Percentiles rank a stretch among this genome's conserved stretches.
These are phyloP conservation scores for Gisinianus flammeolus DNA, from an alignment of 2,888 invertebrate genomes.

Conservation along the genomic window DNA sequence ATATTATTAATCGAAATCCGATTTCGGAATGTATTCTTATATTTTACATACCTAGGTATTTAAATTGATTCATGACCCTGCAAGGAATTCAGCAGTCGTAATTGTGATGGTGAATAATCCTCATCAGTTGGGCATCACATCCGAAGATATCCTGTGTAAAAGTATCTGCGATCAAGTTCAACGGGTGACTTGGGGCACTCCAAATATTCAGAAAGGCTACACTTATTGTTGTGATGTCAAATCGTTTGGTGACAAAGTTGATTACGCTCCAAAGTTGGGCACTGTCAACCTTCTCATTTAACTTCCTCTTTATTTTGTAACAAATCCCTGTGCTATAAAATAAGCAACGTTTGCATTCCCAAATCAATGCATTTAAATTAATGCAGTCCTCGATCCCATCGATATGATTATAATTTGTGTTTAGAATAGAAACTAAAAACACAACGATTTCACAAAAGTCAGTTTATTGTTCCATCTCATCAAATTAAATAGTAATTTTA, in stretches of 20 bases:
- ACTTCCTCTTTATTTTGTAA: too few relatives aligned
- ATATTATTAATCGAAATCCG: too few relatives aligned
- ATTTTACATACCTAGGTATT: conserved; percentile 60
- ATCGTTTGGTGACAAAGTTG: conserved; percentile 66
- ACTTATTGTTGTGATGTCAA: conserved; percentile 69
- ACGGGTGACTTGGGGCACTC: conserved; percentile 69
- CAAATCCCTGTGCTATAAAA: too few relatives aligned
- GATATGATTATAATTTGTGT: too few relatives aligned
- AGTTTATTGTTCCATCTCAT: too few relatives aligned
- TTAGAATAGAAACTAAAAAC: too few relatives aligned
- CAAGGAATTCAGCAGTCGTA: conserved; percentile 65
- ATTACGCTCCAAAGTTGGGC: conserved; percentile 65
- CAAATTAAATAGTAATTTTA: too few relatives aligned
- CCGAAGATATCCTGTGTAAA: conserved; percentile 64
- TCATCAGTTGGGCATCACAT: conserved; percentile 60
- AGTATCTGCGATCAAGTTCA: conserved; percentile 63
- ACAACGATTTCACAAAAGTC: too few relatives aligned
- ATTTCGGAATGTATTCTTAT: too few relatives aligned
- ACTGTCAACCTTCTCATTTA: background rate
- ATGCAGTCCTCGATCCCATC: too few relatives aligned
- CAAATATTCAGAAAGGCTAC: conserved; percentile 66
- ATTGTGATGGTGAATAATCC: conserved; percentile 72
- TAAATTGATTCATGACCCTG: conserved; percentile 68
- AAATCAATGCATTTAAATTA: too few relatives aligned
- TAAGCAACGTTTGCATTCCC: too few relatives aligned